Evolutionary conservation across 2,113 vertebrate genomes (phyloP), one percentile per base, ranked within the genome.

Genomic region (Pomatostomus ruficeps): DNA sequence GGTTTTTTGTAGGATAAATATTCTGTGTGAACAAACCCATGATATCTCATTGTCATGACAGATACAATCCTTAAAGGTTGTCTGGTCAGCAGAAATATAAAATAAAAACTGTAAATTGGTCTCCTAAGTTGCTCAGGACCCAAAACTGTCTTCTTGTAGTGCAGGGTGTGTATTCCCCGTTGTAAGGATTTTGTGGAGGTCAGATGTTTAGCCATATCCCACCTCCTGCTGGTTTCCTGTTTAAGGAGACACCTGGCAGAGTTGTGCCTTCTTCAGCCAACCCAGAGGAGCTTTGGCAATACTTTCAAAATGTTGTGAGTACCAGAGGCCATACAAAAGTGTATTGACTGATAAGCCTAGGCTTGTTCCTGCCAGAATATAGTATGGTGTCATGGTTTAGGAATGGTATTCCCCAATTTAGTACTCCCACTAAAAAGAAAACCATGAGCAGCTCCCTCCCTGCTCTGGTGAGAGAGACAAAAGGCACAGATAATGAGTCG

Each of bases 381-480:
- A 65, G 54, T 40, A 12, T 1, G 2, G 51, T 28, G 22, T 61
- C 26, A 6, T 1, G 3, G 17, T 31, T 54, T 40, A 54, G 61
- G n/a, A 67, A 40, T 26, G 9, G 16, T 22, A n/a, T 21, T 38
- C 11, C 18, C n/a, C 45, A 31, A 2, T 22, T 54, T 29, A 59
- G 61, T 12, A n/a, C 7, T 26, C 11, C 29, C 40, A n/a, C 46
- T 12, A 14, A 22, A 66, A 68, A 35, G 14, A 29, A 66, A 66
- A 4, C 2, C 33, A 25, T 0, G 0, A 35, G 33, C 33, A 36
- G 12, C 40, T 46, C 15, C 15, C 20, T 59, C 14, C 19, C 9
- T 16, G 5, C 2, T 16, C 16, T 31, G n/a, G 16, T n/a, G 46
- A 10, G 36, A 51, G 23, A 45, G 9, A 45, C 20, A 67, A 52